These are phyloP conservation scores for Eilema griseolum DNA, from an alignment of 2,888 invertebrate species.

Conservation along the genomic window DNA sequence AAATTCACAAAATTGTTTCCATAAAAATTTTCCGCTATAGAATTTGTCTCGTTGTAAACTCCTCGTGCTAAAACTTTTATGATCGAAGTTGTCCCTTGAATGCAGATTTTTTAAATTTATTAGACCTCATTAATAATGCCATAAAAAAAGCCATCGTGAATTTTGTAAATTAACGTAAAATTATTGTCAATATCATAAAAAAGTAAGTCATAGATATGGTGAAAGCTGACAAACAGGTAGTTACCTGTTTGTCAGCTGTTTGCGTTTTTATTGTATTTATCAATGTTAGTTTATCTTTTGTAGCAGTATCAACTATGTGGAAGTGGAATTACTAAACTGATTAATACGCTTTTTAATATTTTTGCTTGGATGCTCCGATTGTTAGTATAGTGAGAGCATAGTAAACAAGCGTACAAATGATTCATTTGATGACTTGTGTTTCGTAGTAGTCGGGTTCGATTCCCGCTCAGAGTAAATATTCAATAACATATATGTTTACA, in stretches of 20 bases:
- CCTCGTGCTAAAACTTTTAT: slow-evolving; percentile 9
- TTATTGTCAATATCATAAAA: background rate
- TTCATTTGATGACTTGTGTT: background rate
- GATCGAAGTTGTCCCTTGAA: slow-evolving; percentile 2
- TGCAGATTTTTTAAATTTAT: slow-evolving; percentile 7
- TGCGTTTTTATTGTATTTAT: background rate
- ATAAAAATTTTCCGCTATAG: slow-evolving; percentile 13
- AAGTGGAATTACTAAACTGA: background rate
- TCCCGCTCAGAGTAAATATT: too few species aligned
- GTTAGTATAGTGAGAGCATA: too few species aligned
- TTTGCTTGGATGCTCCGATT: too few species aligned
- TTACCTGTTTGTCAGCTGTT: too few species aligned
- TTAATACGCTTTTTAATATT: background rate
- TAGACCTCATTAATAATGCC: slow-evolving; percentile 8
- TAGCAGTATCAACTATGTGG: background rate
- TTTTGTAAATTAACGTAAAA: background rate
- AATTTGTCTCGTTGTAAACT: slow-evolving; percentile 13
- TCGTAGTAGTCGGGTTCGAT: too few species aligned
- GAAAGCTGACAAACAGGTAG: too few species aligned
- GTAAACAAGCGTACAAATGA: background rate
- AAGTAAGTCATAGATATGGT: too few species aligned
- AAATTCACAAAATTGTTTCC: slow-evolving; percentile 15
- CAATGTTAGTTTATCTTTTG: background rate
- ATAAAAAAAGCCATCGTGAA: background rate
- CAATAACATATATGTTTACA: too few species aligned